phyloP scores from a whole-genome alignment of 2,888 invertebrate species.

The Phyto melanocephala region DNA sequence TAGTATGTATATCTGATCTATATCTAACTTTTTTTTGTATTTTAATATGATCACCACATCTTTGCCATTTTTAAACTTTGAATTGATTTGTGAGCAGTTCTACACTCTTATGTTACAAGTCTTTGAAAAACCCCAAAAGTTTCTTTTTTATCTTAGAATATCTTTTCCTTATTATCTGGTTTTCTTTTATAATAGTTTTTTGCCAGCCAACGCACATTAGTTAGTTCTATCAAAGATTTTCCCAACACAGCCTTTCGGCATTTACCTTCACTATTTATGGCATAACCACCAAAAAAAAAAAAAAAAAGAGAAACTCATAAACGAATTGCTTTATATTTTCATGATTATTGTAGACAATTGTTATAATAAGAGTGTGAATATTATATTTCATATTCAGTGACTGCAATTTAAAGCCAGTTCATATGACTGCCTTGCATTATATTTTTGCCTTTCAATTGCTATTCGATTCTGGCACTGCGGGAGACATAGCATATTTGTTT shows the following conservation, averaged over 20 bases:
- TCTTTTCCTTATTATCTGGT: neutral
- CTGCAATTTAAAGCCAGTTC: slow-evolving; percentile 1
- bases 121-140: neutral
- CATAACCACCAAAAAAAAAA: neutral
- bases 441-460: slow-evolving; percentile 26
- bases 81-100: too few species aligned
- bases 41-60: too few species aligned
- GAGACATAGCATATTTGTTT: slow-evolving; percentile 4
- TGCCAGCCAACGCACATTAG: slow-evolving; percentile 33
- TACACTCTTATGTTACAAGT: neutral
- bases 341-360: slow-evolving; percentile 60
- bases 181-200: neutral
- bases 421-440: slow-evolving; percentile 30
- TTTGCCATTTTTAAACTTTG: too few species aligned
- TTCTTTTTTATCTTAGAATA: neutral
- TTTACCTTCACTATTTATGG: slow-evolving; percentile 27
- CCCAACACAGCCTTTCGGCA: slow-evolving; percentile 46
- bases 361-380: slow-evolving; percentile 64
- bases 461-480: slow-evolving; percentile 53
- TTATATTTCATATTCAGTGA: slow-evolving; percentile 50
- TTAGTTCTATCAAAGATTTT: neutral
- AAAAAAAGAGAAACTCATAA: neutral
- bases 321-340: slow-evolving; percentile 59
- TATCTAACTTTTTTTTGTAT: too few species aligned
- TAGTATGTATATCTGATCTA: too few species aligned